Percentiles rank a stretch among this genome's conserved stretches.
phyloP scores from a whole-genome alignment of 92 coral and sea anemone species.

The Pocillopora grandis region DNA sequence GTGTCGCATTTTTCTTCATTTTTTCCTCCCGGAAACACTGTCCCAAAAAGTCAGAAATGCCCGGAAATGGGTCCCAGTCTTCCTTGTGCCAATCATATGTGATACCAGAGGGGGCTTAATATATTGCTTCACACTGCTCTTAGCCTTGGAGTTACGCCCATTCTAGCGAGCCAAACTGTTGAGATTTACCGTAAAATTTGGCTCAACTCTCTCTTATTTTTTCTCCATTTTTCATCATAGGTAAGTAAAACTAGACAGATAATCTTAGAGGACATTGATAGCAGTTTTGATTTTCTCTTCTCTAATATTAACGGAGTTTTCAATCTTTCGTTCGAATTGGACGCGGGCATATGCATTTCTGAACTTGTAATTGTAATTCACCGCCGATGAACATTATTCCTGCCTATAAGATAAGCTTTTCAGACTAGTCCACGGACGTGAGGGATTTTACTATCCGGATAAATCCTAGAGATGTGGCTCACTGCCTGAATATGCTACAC shows the following conservation, averaged over 20 bases:
- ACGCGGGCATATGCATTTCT: not conserved
- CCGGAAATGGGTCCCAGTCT: conserved; percentile 40
- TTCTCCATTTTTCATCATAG: not conserved
- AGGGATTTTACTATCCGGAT: not conserved
- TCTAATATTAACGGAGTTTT: not conserved
- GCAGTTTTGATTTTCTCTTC: not conserved
- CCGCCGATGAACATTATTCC: conserved; percentile 18
- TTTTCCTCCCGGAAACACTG: not conserved
- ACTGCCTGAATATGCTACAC: not conserved
- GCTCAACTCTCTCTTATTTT: conserved; percentile 14
- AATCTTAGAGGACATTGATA: not conserved
- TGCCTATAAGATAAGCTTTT: conserved; percentile 13
- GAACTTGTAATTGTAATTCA: conserved; percentile 21
- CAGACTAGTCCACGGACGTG: not conserved
- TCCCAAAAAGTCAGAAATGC: not conserved
- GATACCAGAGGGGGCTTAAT: conserved; percentile 27
- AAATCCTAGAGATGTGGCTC: not conserved
- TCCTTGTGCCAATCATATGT: not conserved
- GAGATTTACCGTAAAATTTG: not conserved
- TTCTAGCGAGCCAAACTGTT: conserved; percentile 9
- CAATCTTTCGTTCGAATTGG: not conserved
- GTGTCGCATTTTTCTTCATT: no score
- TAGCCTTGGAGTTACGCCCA: conserved; percentile 41
- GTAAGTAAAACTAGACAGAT: conserved; percentile 9
- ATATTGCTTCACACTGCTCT: conserved; percentile 14